Evolutionary conservation across 2,888 invertebrate species (phyloP), one percentile per base, ranked within the genome.

Genomic region (Mystacides longicornis): DNA sequence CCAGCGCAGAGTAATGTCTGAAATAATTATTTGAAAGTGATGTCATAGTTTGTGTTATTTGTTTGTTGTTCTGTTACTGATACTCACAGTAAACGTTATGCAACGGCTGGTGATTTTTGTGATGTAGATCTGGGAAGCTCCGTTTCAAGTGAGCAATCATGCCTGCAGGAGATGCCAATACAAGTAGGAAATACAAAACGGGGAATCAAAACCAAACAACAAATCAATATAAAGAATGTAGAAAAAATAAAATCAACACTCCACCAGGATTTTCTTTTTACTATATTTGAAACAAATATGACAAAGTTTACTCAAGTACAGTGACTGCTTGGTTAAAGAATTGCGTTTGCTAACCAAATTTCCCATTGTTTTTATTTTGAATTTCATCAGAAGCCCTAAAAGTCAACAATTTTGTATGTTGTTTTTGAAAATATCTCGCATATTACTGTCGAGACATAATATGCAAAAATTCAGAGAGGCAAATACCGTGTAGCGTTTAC

Each of bases 111-210:
- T 85, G 86, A 68, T 82, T 84, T 82, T 85, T 86, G 76, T 85
- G 83, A 77, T 87, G 85, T 73, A 89, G 83, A 78, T 89, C 89
- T 72, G 88, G 88, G 79, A 89, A 85, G 82, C 89, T 89, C 82
- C 88, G 81, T 83, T 88, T 88, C 79, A 89, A 85, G 79, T 88
- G 87, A 79, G 86, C 85, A 82, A 89, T 83, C 86, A 88, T 86
- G 84, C 89, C 88, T 88, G 83, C 81, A 52, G 55, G n/a, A n/a
- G n/a, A n/a, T n/a, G n/a, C 37, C 27, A 27, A 27, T 27, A 27
- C 27, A 27, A 27, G 27, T 27, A 14, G 37, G 37, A 37, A 16
- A 37, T 37, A 14, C 37, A 27, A 27, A 27, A 11, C 5, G 11
- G 27, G 27, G n/a, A 11, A 11, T 27, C 37, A 37, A 46, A 11